These are phyloP conservation scores for Agrenia bidenticulata DNA, from an alignment of 2,888 invertebrate genomes.

Conservation along the genomic window DNA sequence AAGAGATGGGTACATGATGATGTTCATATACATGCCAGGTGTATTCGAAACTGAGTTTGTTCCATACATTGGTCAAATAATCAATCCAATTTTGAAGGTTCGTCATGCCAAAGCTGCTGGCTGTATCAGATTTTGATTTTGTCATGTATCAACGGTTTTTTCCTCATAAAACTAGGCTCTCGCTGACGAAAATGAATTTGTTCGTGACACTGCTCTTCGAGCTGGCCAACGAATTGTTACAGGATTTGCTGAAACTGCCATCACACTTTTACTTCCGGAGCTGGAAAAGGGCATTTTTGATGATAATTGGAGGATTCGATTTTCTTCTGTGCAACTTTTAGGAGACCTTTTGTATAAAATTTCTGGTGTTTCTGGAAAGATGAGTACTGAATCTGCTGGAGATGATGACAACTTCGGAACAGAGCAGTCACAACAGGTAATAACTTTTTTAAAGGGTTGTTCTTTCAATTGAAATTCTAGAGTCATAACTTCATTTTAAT, in stretches of 20 bases:
- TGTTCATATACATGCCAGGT: conserved; percentile 99
- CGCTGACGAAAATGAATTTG: conserved; percentile 98
- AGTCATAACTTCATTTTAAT: no score
- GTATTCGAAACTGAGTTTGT: conserved; percentile 95
- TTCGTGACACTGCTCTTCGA: conserved; percentile 92
- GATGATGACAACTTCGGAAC: conserved; percentile 99
- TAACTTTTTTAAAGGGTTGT: background rate
- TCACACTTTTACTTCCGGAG: conserved; percentile 87
- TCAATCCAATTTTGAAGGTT: conserved; percentile 89
- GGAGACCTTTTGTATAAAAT: conserved; percentile 95
- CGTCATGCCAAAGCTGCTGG: background rate
- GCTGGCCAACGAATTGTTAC: conserved; percentile 97
- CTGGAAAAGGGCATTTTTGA: conserved; percentile 92
- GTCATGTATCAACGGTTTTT: conserved; percentile 11
- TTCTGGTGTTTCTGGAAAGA: conserved; percentile 97
- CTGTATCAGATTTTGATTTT: background rate
- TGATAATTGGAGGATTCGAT: conserved; percentile 96
- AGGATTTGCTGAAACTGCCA: conserved; percentile 92
- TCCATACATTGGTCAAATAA: conserved; percentile 93
- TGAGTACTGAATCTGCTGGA: conserved; percentile 96
- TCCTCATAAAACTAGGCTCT: conserved; percentile 75
- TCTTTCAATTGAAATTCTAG: background rate
- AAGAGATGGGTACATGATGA: conserved; percentile 99
- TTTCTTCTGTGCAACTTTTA: conserved; percentile 87
- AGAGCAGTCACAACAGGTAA: conserved; percentile 77